Percentiles rank a stretch among this genome's conserved stretches.
Conservation (phyloP, 2,113 vertebrate species). For the Actenoides hombroni region DNA sequence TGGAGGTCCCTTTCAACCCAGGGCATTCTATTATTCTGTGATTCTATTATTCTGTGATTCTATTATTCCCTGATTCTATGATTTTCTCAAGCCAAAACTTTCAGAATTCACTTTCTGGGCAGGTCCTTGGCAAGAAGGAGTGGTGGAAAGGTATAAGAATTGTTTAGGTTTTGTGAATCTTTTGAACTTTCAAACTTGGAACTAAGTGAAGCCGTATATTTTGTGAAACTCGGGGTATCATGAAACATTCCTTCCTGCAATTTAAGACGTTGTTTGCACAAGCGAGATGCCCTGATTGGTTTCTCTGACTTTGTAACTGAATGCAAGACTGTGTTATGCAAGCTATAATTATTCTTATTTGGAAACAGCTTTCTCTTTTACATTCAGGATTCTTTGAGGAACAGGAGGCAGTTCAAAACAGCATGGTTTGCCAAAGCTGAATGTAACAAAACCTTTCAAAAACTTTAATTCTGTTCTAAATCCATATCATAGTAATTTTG, state of each 20-base stretch:
- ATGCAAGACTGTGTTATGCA: conserved; percentile 40
- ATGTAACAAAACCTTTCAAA: not conserved
- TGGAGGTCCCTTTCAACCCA: too few species aligned
- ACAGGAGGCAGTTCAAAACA: conserved; percentile 37
- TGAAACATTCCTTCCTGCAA: not conserved
- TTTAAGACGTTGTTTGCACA: conserved; percentile 33
- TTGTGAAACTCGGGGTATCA: not conserved
- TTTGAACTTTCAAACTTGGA: not conserved
- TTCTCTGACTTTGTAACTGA: conserved; percentile 41
- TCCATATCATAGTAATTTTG: not conserved
- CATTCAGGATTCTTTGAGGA: conserved; percentile 25
- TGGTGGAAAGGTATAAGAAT: not conserved
- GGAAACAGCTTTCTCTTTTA: conserved; percentile 57
- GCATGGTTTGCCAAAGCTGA: not conserved
- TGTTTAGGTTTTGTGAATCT: not conserved
- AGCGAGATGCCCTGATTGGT: not conserved
- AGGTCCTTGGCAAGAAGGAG: not conserved
- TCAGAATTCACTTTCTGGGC: not conserved
- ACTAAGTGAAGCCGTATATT: not conserved
- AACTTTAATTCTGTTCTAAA: not conserved
- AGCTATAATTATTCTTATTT: conserved; percentile 52
- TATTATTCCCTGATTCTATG: too few species aligned
- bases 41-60: not conserved
- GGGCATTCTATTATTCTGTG: too few species aligned
- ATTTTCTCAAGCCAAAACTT: not conserved